Evolutionary conservation across 2,113 vertebrate genomes (phyloP).

Genomic region (Halichoeres trimaculatus): DNA sequence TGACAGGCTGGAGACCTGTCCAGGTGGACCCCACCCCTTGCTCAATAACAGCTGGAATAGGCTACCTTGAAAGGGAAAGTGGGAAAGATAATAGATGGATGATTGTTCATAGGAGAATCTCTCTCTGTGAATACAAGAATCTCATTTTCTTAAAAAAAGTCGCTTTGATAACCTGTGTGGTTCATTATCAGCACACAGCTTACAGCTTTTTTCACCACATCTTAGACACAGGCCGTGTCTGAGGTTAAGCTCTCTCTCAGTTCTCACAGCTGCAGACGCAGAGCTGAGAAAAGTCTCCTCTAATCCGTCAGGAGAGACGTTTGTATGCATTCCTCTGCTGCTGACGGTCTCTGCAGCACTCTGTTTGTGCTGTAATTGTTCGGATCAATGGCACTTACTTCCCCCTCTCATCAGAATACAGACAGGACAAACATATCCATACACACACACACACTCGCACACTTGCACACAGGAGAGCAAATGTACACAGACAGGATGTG

Average conservation of each 20-base stretch:
- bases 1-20: too few relatives aligned
- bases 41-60: too few relatives aligned
- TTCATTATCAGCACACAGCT: not conserved
- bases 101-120: too few relatives aligned
- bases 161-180: not conserved
- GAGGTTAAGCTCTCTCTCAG: slow-evolving; percentile 6
- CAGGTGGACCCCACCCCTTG: too few relatives aligned
- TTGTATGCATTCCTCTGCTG: not conserved
- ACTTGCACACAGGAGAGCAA: not conserved
- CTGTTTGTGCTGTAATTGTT: slow-evolving; percentile 32
- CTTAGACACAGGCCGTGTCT: not conserved
- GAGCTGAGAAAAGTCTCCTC: slow-evolving; percentile 9
- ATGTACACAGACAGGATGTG: not conserved
- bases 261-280: not conserved
- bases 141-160: not conserved
- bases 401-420: slow-evolving; percentile 5
- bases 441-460: not conserved
- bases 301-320: slow-evolving; percentile 15
- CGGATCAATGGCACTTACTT: slow-evolving; percentile 34
- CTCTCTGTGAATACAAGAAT: not conserved
- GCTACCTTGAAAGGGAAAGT: too few relatives aligned
- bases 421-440: slow-evolving; percentile 3
- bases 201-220: not conserved
- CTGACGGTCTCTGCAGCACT: slow-evolving; percentile 1
- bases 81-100: too few relatives aligned